Evolutionary conservation across 2,888 invertebrate species (phyloP).

Genomic region (Ctenicera cuprea): DNA sequence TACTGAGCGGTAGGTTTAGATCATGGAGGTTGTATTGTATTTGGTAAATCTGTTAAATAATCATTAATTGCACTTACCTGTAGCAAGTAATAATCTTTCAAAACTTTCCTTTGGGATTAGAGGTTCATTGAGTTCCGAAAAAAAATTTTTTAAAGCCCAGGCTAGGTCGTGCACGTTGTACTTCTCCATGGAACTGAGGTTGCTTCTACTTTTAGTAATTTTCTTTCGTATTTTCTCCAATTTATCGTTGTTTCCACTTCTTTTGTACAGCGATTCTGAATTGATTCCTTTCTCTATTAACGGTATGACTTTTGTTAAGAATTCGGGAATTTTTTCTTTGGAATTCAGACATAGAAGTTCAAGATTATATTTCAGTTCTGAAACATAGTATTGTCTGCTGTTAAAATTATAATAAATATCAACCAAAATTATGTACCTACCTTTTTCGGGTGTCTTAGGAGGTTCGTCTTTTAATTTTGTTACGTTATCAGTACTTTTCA

Average conservation of each 20-base stretch:
- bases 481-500: slow-evolving; percentile 50
- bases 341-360: slow-evolving; percentile 39
- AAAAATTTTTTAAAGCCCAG: slow-evolving; percentile 93
- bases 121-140: slow-evolving; percentile 91
- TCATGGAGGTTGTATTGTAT: no score
- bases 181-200: slow-evolving; percentile 63
- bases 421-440: neutral
- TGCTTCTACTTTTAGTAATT: slow-evolving; percentile 61
- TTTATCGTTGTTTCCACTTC: slow-evolving; percentile 86
- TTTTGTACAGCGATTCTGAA: slow-evolving; percentile 87
- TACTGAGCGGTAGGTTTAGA: no score
- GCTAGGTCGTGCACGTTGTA: slow-evolving; percentile 89
- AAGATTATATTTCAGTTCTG: slow-evolving; percentile 44
- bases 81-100: slow-evolving; percentile 75
- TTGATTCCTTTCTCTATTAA: slow-evolving; percentile 82
- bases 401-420: neutral
- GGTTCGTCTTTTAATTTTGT: slow-evolving; percentile 34
- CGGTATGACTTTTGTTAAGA: slow-evolving; percentile 85
- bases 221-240: slow-evolving; percentile 65
- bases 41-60: no score
- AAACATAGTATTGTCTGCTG: neutral
- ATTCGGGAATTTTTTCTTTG: slow-evolving; percentile 79
- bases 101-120: slow-evolving; percentile 82
- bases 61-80: no score
- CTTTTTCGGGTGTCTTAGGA: slow-evolving; percentile 38